Base-by-base conservation (phyloP, 2,888 invertebrate genomes). In the Cacoxenus indagator region DNA sequence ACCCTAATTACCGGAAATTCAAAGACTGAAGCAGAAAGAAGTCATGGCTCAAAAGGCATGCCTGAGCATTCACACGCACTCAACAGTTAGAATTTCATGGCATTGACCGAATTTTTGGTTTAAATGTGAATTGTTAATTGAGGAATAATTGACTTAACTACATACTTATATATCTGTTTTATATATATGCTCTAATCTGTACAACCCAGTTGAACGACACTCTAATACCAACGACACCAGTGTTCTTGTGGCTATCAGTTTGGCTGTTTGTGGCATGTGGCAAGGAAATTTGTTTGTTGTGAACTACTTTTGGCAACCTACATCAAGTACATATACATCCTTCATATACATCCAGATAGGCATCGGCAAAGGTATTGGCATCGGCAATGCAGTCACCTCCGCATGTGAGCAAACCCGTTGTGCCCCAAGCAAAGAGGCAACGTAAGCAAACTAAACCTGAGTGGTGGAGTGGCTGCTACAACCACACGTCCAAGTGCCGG, bases 401-500 rank as follows among this genome's bases (percentile, higher is more conserved):
- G 19, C 45, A 62, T 45, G 45, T 62, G 24, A 62, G 45, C 61
- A 8, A 61, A 62, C 29, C 43, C n/a, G 61, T 45, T 62, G 61
- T 1, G 61, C 61, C 61, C 22, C 4, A 19, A 24, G 61, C 45
- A 14, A 45, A 45, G 24, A 62, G 43, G 43, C 29, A 62, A 62
- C 61, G 43, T 62, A 62, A 62, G 61, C 61, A 62, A 62, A 62
- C 61, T 45, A 62, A 62, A 61, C 61, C 61, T 62, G 61, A 29
- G 45, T 51, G 4, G 51, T 19, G 19, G 51, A 51, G 9, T 22
- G n/a, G 22, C n/a, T n/a, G 26, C 57, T 57, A 26, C 8, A 19
- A 59, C 22, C 54, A 22, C n/a, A 37, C 17, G 51, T 31, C 37
- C 59, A 22, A 59, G 31, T 31, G 59, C 26, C 55, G 55, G 55